These are phyloP conservation scores for Xyrichtys novacula DNA, from an alignment of 2,797 vertebrate genomes.

Conservation along the genomic window DNA sequence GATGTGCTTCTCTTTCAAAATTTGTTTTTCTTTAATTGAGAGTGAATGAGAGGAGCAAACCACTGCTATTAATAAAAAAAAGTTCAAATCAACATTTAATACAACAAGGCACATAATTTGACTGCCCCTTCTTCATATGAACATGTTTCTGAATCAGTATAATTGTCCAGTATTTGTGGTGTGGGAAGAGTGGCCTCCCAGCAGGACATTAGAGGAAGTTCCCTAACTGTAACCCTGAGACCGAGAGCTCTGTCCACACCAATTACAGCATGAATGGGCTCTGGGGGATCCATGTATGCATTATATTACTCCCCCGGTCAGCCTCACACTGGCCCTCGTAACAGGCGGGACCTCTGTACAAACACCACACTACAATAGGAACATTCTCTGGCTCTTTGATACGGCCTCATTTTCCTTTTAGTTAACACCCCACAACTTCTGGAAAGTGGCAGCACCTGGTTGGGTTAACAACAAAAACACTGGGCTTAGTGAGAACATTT, in stretches of 20 bases:
- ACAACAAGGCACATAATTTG: too few relatives aligned
- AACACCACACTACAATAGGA: slow-evolving; percentile 79
- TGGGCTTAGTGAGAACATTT: slow-evolving; percentile 51
- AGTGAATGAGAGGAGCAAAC: too few relatives aligned
- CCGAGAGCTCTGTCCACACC: slow-evolving; percentile 80
- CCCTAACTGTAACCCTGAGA: slow-evolving; percentile 77
- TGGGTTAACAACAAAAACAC: slow-evolving; percentile 54
- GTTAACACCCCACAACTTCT: slow-evolving; percentile 78
- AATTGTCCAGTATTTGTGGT: slow-evolving; percentile 35
- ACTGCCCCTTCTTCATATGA: too few relatives aligned
- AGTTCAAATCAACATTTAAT: too few relatives aligned
- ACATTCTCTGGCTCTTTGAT: slow-evolving; percentile 81
- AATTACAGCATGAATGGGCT: slow-evolving; percentile 83
- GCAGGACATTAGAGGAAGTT: slow-evolving; percentile 76
- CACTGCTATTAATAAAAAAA: too few relatives aligned
- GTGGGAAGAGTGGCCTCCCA: slow-evolving; percentile 67
- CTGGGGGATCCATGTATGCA: slow-evolving; percentile 80
- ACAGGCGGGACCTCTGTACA: slow-evolving; percentile 73
- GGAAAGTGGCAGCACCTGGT: slow-evolving; percentile 74
- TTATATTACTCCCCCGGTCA: slow-evolving; percentile 80
- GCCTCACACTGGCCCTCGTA: slow-evolving; percentile 67
- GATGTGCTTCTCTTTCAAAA: not conserved
- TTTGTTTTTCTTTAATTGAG: too few relatives aligned
- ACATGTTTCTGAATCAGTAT: not conserved
- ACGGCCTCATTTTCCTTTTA: slow-evolving; percentile 75